phyloP scores from a whole-genome alignment of 2,888 invertebrate genomes.

The Lutraria lutraria region DNA sequence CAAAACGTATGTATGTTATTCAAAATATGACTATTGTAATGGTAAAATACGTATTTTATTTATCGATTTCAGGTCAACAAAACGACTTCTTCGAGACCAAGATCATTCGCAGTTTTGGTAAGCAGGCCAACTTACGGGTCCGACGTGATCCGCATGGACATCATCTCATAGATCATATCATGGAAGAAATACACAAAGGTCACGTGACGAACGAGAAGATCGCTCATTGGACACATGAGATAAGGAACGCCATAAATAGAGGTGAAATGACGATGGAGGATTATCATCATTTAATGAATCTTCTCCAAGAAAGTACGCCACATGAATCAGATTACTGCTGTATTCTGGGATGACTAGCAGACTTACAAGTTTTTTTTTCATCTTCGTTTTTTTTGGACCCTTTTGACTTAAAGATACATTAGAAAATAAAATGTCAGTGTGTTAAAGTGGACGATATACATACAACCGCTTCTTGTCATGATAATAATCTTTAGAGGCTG shows the following conservation, averaged over 20 bases:
- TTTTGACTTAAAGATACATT: no score
- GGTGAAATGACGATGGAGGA: slow-evolving; percentile 25
- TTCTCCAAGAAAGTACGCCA: background rate
- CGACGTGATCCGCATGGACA: slow-evolving; percentile 1
- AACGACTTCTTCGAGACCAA: no score
- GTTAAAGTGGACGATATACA: no score
- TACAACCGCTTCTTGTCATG: no score
- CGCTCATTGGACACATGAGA: slow-evolving; percentile 36
- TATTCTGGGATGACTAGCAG: background rate
- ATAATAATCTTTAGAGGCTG: no score
- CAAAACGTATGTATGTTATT: no score
- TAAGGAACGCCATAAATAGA: background rate
- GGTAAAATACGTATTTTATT: no score
- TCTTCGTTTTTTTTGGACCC: no score
- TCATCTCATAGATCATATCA: slow-evolving; percentile 31
- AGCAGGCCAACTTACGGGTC: background rate
- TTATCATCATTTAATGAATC: background rate
- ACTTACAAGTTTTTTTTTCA: no score
- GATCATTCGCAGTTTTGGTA: background rate
- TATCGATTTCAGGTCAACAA: no score
- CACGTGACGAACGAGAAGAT: slow-evolving; percentile 49
- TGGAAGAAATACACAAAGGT: slow-evolving; percentile 42
- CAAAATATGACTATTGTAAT: no score
- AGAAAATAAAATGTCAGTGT: no score
- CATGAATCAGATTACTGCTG: background rate